phyloP scores from a whole-genome alignment of 2,113 vertebrate species.

The Apistogramma diplotaenia region DNA sequence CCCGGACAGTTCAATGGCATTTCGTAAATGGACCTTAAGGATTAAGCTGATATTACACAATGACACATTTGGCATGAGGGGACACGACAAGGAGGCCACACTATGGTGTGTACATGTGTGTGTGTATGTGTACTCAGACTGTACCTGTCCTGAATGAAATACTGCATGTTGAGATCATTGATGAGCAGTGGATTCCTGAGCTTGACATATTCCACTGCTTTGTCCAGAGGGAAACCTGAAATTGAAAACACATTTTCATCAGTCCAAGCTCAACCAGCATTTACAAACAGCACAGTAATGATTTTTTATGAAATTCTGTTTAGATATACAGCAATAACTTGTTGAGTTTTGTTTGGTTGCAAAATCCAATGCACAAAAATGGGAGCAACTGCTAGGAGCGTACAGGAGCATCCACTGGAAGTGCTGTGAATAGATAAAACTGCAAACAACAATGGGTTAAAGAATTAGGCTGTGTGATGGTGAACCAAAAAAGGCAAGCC shows the following conservation, averaged over 20 bases:
- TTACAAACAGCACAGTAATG: background rate
- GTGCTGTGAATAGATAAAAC: background rate
- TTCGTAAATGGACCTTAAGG: background rate
- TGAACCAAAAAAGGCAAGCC: background rate
- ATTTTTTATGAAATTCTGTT: background rate
- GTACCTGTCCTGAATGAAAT: constrained; percentile 97
- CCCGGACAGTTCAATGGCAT: background rate
- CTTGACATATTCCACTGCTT: constrained; percentile 93
- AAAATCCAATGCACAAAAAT: background rate
- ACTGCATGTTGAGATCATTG: constrained; percentile 97
- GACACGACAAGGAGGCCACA: too few species aligned
- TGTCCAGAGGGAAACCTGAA: constrained; percentile 95
- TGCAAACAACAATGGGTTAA: too few species aligned
- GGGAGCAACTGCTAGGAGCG: background rate
- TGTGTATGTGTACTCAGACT: background rate
- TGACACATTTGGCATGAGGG: background rate
- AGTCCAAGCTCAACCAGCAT: background rate
- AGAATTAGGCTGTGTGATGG: background rate
- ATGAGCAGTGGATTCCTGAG: constrained; percentile 93
- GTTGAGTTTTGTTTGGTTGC: too few species aligned
- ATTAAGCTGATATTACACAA: background rate
- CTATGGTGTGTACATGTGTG: background rate
- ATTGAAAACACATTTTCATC: background rate
- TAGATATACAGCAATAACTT: background rate
- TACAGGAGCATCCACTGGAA: background rate